Evolutionary conservation across 2,888 invertebrate species (phyloP).

Genomic region (Eretmocerus hayati): DNA sequence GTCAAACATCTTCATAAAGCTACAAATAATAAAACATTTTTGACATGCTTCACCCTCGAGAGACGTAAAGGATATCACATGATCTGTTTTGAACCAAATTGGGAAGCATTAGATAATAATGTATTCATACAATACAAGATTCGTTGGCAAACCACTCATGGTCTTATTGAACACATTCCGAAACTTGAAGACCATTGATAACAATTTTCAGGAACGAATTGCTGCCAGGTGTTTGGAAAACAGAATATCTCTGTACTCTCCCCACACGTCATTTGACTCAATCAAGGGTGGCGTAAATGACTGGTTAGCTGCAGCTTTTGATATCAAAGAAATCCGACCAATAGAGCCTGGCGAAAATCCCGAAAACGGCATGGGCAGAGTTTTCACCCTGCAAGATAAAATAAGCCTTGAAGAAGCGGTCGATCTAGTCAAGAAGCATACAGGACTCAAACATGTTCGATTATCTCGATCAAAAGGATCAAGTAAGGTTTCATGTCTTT

Average conservation of each 20-base stretch:
- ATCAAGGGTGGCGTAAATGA: conserved; percentile 82
- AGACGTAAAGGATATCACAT: no score
- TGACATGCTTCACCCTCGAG: no score
- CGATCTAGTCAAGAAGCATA: conserved; percentile 60
- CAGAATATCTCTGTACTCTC: conserved; percentile 83
- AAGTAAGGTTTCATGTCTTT: conserved; percentile 38
- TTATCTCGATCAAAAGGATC: conserved; percentile 57
- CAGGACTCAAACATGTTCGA: conserved; percentile 63
- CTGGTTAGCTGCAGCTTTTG: conserved; percentile 75
- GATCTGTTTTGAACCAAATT: no score
- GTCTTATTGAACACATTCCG: no score
- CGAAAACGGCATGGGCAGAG: conserved; percentile 54
- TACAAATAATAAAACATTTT: no score
- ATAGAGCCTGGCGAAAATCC: conserved; percentile 33
- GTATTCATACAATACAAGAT: no score
- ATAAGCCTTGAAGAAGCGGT: conserved; percentile 59
- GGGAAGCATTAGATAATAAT: no score
- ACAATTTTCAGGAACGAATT: conserved; percentile 66
- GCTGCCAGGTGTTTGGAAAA: conserved; percentile 73
- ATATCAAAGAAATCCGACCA: conserved; percentile 31
- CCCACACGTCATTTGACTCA: conserved; percentile 87
- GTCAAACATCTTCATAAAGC: no score
- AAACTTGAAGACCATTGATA: no score
- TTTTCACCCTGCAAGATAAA: conserved; percentile 49
- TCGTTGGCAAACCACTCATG: no score